Percentiles rank a stretch among this genome's conserved stretches.
Conservation (phyloP, 2,113 vertebrate species). For the Aramus guarauna region DNA sequence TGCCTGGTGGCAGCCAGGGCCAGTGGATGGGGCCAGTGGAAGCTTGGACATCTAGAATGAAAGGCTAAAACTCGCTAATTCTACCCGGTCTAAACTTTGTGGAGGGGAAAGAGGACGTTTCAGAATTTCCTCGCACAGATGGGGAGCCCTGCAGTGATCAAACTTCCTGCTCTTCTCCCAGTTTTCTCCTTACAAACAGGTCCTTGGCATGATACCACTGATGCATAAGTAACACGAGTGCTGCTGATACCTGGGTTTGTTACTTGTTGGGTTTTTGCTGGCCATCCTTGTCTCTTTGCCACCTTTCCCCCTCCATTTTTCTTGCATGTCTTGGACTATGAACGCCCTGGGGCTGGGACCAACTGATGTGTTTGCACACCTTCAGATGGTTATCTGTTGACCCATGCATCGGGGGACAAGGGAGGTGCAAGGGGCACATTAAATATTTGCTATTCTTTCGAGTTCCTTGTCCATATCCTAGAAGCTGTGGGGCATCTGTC, state of each 20-base stretch:
- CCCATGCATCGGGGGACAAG: neutral
- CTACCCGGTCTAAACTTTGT: neutral
- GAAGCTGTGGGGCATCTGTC: neutral
- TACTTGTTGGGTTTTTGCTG: neutral
- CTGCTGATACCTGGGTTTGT: neutral
- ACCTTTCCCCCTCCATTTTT: neutral
- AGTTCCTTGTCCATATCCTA: neutral
- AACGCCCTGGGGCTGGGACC: neutral
- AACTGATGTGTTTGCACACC: neutral
- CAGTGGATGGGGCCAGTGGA: neutral
- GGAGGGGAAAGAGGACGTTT: neutral
- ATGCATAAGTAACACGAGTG: neutral
- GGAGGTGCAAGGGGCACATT: neutral
- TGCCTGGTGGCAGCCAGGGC: neutral
- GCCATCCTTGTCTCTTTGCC: rapidly evolving
- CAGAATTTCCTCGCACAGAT: rapidly evolving
- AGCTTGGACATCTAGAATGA: neutral
- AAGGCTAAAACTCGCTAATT: neutral
- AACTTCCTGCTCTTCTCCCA: neutral
- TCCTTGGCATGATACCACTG: neutral
- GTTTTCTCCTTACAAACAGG: neutral
- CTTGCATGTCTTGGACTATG: neutral
- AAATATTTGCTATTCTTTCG: neutral
- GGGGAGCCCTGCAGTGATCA: neutral
- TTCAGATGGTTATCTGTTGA: neutral